Conservation (phyloP, 2,797 vertebrate genomes). For the Scomberomorus guttatus region DNA sequence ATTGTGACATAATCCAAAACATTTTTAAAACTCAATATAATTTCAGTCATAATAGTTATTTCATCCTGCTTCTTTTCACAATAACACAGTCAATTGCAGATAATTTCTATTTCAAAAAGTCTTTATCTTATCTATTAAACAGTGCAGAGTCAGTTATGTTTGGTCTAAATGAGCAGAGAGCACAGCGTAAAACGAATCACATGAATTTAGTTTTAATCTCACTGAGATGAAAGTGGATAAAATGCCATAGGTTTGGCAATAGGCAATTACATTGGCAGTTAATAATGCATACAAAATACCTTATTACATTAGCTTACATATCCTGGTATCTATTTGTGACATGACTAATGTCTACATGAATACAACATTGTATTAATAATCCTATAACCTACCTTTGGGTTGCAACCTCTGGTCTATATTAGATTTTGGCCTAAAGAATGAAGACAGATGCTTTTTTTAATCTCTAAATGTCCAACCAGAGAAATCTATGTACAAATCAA, state of each 20-base stretch:
- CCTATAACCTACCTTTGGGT: neutral
- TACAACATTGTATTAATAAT: neutral
- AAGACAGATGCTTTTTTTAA: neutral
- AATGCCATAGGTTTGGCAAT: neutral
- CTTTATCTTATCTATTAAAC: neutral
- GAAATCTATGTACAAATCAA: conserved; percentile 69
- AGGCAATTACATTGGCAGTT: neutral
- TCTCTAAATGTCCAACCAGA: conserved; percentile 47
- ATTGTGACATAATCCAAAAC: too few species aligned
- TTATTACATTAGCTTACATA: neutral
- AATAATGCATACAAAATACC: neutral
- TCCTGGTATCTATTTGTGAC: neutral
- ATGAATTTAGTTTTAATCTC: neutral
- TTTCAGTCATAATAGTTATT: too few species aligned
- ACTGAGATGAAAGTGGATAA: neutral
- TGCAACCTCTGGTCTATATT: neutral
- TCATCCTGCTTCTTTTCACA: too few species aligned
- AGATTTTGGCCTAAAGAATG: conserved; percentile 14
- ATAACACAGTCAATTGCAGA: neutral
- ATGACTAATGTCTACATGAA: neutral
- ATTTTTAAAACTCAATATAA: too few species aligned
- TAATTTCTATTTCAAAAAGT: neutral
- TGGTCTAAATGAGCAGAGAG: neutral
- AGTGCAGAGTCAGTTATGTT: neutral
- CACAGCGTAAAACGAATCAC: neutral